Evolutionary conservation across 1,140 invertebrate species (phyloP).

Genomic region (Cardiocondyla obscurior): DNA sequence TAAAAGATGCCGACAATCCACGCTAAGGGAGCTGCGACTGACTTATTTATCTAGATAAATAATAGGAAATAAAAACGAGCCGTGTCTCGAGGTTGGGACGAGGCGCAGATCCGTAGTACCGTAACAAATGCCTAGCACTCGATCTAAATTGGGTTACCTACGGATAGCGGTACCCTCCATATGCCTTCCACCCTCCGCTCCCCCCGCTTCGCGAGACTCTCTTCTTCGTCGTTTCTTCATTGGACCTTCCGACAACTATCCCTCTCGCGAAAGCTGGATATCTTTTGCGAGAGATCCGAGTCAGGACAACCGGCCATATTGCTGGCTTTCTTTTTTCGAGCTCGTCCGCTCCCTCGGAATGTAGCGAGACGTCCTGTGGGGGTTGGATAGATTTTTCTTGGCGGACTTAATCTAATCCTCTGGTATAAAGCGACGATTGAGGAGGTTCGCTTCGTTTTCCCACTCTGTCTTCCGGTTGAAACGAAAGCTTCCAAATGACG

Average conservation of each 20-base stretch:
- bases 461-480: conserved; percentile 14
- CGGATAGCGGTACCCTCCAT: conserved; percentile 60
- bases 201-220: conserved; percentile 59
- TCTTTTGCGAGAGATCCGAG: conserved; percentile 74
- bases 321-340: conserved; percentile 72
- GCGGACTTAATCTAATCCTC: conserved; percentile 82
- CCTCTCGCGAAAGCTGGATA: conserved; percentile 69
- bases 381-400: conserved; percentile 82
- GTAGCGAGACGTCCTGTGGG: conserved; percentile 25
- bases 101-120: conserved; percentile 70
- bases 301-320: conserved; percentile 80
- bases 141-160: conserved; percentile 84
- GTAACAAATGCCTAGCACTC: conserved; percentile 83
- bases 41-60: conserved; percentile 84
- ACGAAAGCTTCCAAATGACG: conserved; percentile 34
- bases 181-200: conserved; percentile 54
- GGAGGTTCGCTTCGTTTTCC: conserved; percentile 59
- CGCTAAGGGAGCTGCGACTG: conserved; percentile 41
- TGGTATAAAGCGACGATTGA: conserved; percentile 79
- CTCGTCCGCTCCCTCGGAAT: conserved; percentile 45
- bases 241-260: conserved; percentile 59
- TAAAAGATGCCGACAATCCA: conserved; percentile 15
- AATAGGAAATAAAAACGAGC: conserved; percentile 82
- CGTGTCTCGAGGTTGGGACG: conserved; percentile 63
- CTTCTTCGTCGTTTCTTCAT: conserved; percentile 34